Evolutionary conservation across 2,888 invertebrate genomes (phyloP), one percentile per base, ranked within the genome.

Genomic region (Metalampra italica): DNA sequence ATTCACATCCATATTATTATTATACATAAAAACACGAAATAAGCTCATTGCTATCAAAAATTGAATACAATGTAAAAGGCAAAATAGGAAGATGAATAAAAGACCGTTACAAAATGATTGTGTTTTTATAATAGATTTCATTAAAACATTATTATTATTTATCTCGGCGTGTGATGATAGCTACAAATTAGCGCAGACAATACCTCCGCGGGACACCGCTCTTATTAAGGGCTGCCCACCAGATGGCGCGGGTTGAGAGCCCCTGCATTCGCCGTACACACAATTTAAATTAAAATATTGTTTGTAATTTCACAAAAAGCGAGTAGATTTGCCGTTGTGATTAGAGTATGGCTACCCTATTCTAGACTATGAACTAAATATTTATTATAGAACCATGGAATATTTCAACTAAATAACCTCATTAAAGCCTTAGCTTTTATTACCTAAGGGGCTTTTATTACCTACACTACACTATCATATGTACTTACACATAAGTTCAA

Each of bases 171-270:
- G 77, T 76, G 77, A 82, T 82, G 81, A 72, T 71, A 78, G 82
- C 82, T 85, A 88, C 88, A 87, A 88, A 89, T 88, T 85, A 86
- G 68, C 54, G 62, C 60, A 82, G 78, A 89, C 88, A 89, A 89
- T 82, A 60, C 64, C 89, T 71, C 89, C 62, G 68, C 87, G 85
- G 87, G 89, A 75, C 70, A 71, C 64, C 82, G 68, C 60, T 61
- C 65, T 82, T 80, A 79, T 82, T 82, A 73, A 75, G 71, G 68
- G 68, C 66, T 63, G 71, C 70, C 70, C 77, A 75, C 69, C 88
- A 88, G 87, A 88, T 88, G 88, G 78, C 75, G 75, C 75, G 75
- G 58, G 59, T 52, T 60, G 62, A 59, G 63, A 54, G 51, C 67
- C 67, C 71, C 68, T 66, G 61, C 63, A 40, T 29, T 45, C 56